These are phyloP conservation scores for Eilema caniola DNA, from an alignment of 2,888 invertebrate species.

Conservation along the genomic window DNA sequence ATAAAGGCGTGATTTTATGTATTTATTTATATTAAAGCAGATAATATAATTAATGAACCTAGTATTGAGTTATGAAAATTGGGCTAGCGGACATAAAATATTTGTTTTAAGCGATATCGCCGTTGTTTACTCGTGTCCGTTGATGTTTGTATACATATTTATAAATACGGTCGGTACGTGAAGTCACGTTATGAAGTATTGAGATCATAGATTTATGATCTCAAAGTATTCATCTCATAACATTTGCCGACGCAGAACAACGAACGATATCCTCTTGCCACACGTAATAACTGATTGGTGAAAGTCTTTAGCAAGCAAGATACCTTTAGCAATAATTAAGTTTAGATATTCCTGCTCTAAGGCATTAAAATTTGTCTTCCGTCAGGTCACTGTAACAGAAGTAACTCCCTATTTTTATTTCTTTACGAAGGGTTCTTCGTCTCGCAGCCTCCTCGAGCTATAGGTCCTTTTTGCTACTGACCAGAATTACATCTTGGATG, in stretches of 20 bases:
- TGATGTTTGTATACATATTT: constrained; percentile 2
- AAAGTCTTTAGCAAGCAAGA: too few species aligned
- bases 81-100: not conserved
- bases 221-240: not conserved
- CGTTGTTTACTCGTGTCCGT: not conserved
- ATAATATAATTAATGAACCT: not conserved
- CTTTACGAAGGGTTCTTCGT: not conserved
- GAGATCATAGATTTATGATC: not conserved
- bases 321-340: not conserved
- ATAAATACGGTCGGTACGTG: not conserved
- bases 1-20: too few species aligned
- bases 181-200: not conserved
- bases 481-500: not conserved
- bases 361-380: not conserved
- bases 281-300: too few species aligned
- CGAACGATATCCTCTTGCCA: not conserved
- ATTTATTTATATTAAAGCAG: not conserved
- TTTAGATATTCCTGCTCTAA: not conserved
- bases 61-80: not conserved
- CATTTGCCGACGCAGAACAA: not conserved
- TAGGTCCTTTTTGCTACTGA: not conserved
- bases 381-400: not conserved
- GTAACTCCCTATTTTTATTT: not conserved
- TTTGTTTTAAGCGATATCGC: not conserved
- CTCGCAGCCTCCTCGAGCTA: too few species aligned